Evolutionary conservation across 2,888 invertebrate genomes (phyloP), one percentile per base, ranked within the genome.

Genomic region (Lasiommata megera): DNA sequence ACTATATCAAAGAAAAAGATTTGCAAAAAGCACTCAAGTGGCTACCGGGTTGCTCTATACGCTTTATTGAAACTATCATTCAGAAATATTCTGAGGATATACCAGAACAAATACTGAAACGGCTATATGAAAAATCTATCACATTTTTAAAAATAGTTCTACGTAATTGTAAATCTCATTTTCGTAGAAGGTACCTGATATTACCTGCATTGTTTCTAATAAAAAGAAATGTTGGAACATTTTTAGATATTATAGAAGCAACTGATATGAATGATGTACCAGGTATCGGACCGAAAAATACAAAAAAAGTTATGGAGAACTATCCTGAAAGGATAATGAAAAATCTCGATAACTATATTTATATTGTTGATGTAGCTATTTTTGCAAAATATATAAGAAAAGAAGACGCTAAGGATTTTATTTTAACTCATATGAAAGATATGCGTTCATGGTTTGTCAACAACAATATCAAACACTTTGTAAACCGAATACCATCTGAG

Each of bases 31-130:
- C 82, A 12, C 53, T 73, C 0, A 86, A 81, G 68, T 88, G 87
- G 87, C 65, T 87, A 17, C 75, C 77, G 34, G 59, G 77, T 60
- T 88, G 87, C 59, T 84, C 87, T 28, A 17, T 69, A 8, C n/a
- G 67, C 16, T 79, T 82, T 31, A 74, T 82, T 41, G 74, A 77
- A 71, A 67, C 69, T 34, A 71, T 72, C 36, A 56, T 82, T 14
- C 57, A 65, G 60, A 74, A 73, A 37, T 59, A 71, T 50, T 31
- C 47, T 0, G 3, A 54, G 5, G 56, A 53, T 14, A 54, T 40
- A 43, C 62, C 23, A 38, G 56, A 9, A 54, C 53, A n/a, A 40
- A 11, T 29, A n/a, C 46, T 40, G 11, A 46, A 18, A 51, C 54
- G 38, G n/a, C 50, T 14, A 57, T 44, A 40, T 46, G n/a, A 44